These are phyloP conservation scores for Telmatochromis sp. DNA, from an alignment of 2,113 vertebrate genomes.

Conservation along the genomic window DNA sequence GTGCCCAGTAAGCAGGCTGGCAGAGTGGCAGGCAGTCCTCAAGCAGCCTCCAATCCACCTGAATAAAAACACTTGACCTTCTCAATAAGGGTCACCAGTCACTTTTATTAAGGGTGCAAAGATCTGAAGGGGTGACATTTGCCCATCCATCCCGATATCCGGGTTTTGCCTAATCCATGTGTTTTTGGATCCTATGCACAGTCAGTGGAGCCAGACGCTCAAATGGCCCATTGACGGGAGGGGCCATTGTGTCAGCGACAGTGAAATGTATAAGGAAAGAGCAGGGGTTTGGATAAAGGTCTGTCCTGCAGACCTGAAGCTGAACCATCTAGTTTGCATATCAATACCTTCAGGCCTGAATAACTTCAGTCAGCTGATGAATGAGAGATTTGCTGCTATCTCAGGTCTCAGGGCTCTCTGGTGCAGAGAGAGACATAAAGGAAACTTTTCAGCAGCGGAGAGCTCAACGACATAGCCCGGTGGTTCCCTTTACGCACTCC, in stretches of 20 bases:
- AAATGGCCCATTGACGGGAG: conserved; percentile 54
- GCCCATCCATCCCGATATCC: conserved; percentile 42
- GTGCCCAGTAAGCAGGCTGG: conserved; percentile 49
- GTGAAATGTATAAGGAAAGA: conserved; percentile 53
- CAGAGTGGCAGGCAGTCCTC: conserved; percentile 63
- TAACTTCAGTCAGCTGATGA: conserved; percentile 81
- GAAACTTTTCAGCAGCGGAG: conserved; percentile 64
- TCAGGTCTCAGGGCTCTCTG: conserved; percentile 71
- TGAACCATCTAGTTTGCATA: conserved; percentile 75
- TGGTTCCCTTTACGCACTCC: conserved; percentile 35
- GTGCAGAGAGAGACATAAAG: conserved; percentile 50
- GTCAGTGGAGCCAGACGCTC: conserved; percentile 54
- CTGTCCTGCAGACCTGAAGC: conserved; percentile 65
- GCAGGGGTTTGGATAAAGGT: conserved; percentile 65
- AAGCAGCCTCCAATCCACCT: conserved; percentile 58
- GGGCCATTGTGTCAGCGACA: conserved; percentile 67
- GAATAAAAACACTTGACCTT: conserved; percentile 80
- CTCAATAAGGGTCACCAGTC: conserved; percentile 71
- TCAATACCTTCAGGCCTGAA: conserved; percentile 77
- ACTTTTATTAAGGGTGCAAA: conserved; percentile 73
- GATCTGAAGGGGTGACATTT: conserved; percentile 44
- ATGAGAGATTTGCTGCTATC: conserved; percentile 78
- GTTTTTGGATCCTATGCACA: conserved; percentile 60
- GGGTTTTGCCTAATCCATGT: conserved; percentile 67
- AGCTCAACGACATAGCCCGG: conserved; percentile 65